phyloP scores from a whole-genome alignment of 1,140 invertebrate species.

The Panulirus ornatus region DNA sequence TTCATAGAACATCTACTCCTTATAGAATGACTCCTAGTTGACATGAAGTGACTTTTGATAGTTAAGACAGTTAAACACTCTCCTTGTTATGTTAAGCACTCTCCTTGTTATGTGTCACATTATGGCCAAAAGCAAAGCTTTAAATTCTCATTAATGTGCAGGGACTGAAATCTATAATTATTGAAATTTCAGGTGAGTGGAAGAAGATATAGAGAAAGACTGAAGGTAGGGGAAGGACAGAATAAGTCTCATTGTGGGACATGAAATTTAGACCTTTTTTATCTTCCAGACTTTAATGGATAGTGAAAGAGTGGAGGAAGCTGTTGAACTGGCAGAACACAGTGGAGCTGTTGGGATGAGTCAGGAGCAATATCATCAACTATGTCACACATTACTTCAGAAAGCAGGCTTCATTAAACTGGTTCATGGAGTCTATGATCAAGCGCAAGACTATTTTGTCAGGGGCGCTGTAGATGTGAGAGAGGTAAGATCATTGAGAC shows the following conservation, averaged over 20 bases:
- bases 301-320: slow-evolving; percentile 80
- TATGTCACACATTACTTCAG: slow-evolving; percentile 78
- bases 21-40: too few species aligned
- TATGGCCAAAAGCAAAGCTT: too few species aligned
- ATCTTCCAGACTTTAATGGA: slow-evolving; percentile 79
- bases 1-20: too few species aligned
- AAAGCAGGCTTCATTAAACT: slow-evolving; percentile 81
- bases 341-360: slow-evolving; percentile 78
- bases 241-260: too few species aligned
- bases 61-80: too few species aligned
- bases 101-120: too few species aligned
- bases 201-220: not conserved
- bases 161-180: not conserved
- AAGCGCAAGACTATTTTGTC: slow-evolving; percentile 79
- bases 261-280: slow-evolving; percentile 19
- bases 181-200: not conserved
- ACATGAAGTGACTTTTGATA: too few species aligned
- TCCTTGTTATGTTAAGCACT: too few species aligned
- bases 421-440: slow-evolving; percentile 79
- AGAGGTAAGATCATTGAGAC: slow-evolving; percentile 79
- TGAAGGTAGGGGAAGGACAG: too few species aligned
- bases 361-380: slow-evolving; percentile 79
- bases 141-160: too few species aligned
- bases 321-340: slow-evolving; percentile 80
- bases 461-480: slow-evolving; percentile 79